Evolutionary conservation across 2,113 vertebrate genomes (phyloP).

Genomic region (Parus major): DNA sequence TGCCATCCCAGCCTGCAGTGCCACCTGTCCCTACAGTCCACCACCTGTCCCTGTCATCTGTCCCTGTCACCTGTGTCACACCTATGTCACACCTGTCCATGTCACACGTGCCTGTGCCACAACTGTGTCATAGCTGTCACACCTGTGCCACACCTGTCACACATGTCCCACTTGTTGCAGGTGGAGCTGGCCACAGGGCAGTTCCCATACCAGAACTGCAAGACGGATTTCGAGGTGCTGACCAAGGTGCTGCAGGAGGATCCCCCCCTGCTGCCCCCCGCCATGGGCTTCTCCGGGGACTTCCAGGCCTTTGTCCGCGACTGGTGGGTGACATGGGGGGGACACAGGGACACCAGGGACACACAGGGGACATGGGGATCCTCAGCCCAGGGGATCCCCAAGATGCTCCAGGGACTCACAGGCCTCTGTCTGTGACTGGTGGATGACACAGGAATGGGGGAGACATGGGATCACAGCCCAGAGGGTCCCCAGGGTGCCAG

Average conservation of each 20-base stretch:
- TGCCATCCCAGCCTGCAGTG: neutral
- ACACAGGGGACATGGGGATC: neutral
- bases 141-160: neutral
- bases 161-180: neutral
- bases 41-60: no score
- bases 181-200: neutral
- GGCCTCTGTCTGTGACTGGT: no score
- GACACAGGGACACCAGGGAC: no score
- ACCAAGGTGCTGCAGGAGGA: constrained; percentile 98
- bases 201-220: neutral
- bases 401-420: neutral
- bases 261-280: constrained; percentile 87
- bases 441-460: no score
- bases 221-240: constrained; percentile 87
- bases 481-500: neutral
- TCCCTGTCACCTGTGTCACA: neutral
- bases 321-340: constrained; percentile 78
- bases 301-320: constrained; percentile 97
- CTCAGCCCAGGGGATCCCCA: neutral
- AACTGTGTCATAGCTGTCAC: neutral
- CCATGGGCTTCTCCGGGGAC: constrained; percentile 93
- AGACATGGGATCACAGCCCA: neutral
- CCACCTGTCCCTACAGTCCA: neutral
- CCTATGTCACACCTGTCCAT: neutral
- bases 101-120: neutral